These are phyloP conservation scores for Pteronotus mesoamericanus DNA, from an alignment of 2,797 vertebrate genomes.

Conservation along the genomic window DNA sequence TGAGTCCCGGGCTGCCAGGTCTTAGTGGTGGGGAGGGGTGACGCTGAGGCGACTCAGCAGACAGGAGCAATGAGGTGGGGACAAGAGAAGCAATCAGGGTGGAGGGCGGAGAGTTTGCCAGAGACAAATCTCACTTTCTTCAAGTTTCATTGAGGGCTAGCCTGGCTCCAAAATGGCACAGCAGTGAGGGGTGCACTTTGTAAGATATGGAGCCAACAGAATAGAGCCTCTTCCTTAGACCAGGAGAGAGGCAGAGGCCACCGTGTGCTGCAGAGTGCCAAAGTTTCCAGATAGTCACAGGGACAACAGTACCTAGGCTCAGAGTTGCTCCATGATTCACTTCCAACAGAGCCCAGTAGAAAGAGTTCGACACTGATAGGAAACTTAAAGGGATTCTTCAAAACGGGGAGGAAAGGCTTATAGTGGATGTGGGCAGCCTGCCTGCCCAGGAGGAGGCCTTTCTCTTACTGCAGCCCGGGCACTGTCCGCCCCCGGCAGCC, in stretches of 20 bases:
- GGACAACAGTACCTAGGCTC: neutral
- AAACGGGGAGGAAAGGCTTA: neutral
- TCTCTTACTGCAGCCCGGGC: neutral
- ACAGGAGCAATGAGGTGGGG: neutral
- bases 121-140: neutral
- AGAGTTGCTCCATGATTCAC: neutral
- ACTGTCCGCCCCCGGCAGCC: neutral
- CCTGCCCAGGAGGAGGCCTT: too few relatives aligned
- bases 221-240: neutral
- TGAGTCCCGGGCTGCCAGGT: neutral
- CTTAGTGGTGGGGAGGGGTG: neutral
- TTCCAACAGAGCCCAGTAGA: neutral
- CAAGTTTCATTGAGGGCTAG: neutral
- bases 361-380: neutral
- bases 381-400: neutral
- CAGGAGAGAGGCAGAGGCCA: neutral
- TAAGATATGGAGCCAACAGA: neutral
- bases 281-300: neutral
- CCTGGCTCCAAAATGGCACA: neutral
- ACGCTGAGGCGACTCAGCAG: neutral
- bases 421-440: rapidly evolving
- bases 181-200: too few relatives aligned
- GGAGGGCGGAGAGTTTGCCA: neutral
- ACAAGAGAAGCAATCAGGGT: neutral
- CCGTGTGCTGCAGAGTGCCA: neutral